Base-by-base conservation (phyloP, 2,797 vertebrate species). In the Anguilla pacifica region DNA sequence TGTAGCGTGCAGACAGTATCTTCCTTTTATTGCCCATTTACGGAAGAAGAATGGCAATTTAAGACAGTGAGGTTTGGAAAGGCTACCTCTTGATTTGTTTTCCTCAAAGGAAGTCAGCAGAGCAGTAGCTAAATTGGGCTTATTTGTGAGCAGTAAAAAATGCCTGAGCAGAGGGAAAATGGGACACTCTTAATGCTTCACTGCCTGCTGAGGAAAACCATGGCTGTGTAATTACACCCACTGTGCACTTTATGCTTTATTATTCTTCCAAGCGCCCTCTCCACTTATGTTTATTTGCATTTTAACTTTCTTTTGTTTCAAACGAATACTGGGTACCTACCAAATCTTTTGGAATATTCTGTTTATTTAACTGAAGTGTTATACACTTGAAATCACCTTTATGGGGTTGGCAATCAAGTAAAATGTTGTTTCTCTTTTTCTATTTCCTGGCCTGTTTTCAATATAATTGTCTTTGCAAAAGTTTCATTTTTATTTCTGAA, bases 171-270 rank as follows among this genome's bases (percentile, higher is more conserved):
- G 31, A 85, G 86, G 85, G 85, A 84, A 85, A 59, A 81, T 86
- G 57, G 74, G 79, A 87, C 89, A 59, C 85, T 90, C 89, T 88
- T 83, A 87, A 84, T n/a, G 84, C 43, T 64, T 88, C 86, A 85
- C 77, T 74, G 13, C 86, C 51, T 57, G 70, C 79, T 88, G 87
- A 2, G n/a, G 22, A 86, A 57, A 61, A 85, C 88, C 83, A 6
- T 64, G 53, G 85, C 74, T 55, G 90, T 90, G 89, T 91, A 86
- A 90, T 91, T 87, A 87, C 19, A 46, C 79, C 43, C 19, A 22
- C 22, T 82, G 43, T 49, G 79, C 7, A 22, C 25, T 82, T 49
- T 25, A 5, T 43, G 35, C 74, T 51, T 51, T 46, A 82, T 82
- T 25, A 25, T 82, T 10, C 6, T 25, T 6, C 79, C 46, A 51